Percentiles rank a stretch among this genome's conserved stretches.
Conservation (phyloP, 2,113 vertebrate genomes). For the Neodontobutis hainanensis region DNA sequence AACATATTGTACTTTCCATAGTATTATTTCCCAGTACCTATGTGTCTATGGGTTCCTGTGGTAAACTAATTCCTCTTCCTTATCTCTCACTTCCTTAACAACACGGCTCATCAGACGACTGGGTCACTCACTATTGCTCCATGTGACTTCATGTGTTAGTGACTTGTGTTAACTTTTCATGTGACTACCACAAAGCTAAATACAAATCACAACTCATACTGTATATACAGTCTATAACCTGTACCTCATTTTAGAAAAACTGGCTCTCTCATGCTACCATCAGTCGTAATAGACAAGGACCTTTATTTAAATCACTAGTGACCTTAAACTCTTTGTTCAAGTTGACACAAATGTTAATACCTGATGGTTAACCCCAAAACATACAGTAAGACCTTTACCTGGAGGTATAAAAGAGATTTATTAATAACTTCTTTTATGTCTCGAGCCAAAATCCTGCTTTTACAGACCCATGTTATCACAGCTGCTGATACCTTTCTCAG, state of each 20-base stretch:
- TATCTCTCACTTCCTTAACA: conserved; percentile 31
- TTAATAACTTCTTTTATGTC: background rate
- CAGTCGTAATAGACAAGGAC: too few relatives aligned
- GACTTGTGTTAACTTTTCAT: conserved; percentile 29
- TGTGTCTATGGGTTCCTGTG: background rate
- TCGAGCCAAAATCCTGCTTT: background rate
- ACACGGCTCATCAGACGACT: background rate
- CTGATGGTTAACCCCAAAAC: background rate
- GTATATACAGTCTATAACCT: too few relatives aligned
- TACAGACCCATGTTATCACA: conserved; percentile 23
- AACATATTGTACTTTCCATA: background rate
- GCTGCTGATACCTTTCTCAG: conserved; percentile 33
- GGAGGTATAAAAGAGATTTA: background rate
- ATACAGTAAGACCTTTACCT: background rate
- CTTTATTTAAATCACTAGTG: background rate
- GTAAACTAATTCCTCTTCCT: conserved; percentile 13
- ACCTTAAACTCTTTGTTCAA: background rate
- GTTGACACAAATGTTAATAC: background rate
- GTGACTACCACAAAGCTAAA: conserved; percentile 1
- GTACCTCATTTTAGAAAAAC: too few relatives aligned
- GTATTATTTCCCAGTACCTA: background rate
- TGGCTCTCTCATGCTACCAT: too few relatives aligned
- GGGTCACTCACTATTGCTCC: conserved; percentile 16
- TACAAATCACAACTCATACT: too few relatives aligned
- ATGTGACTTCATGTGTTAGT: conserved; percentile 4